Evolutionary conservation across 2,113 vertebrate species (phyloP), one percentile per base, ranked within the genome.

Genomic region (Falcunculus frontatus): DNA sequence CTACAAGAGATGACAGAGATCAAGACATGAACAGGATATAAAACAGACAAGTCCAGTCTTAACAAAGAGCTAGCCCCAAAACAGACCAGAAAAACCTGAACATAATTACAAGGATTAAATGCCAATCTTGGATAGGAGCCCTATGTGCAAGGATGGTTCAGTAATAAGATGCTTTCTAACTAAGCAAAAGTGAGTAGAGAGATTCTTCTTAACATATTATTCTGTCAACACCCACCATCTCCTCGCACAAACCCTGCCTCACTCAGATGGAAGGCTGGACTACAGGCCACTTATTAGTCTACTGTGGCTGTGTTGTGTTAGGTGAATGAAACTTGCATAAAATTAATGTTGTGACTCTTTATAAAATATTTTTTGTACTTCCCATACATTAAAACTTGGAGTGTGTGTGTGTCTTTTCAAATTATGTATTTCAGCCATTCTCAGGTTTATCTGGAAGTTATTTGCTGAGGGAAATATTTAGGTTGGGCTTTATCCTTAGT

Each of bases 391-490:
- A 63, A 82, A 75, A 72, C 14, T 21, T 55, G 23, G 4, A 5
- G 7, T 12, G 20, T 11, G 7, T 13, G 6, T 13, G 6, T 64
- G 11, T 9, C 29, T 76, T 46, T 25, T 68, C 3, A 6, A 78
- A 55, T 57, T 0, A 0, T n/a, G 1, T 35, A 39, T 84, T 69
- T 65, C 35, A 70, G 46, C 23, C 11, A n/a, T 65, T 93, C 33
- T 73, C 21, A 44, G 42, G 27, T 49, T 47, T 65, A 18, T 57
- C 67, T 76, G 35, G 41, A 52, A 80, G 50, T 22, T 15, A 59
- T 37, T 83, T 90, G 25, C 56, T 59, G 14, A 1, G 2, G 57
- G 35, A 94, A n/a, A 64, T 75, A 68, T 50, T 88, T 84, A 81
- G 56, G 44, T 32, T 78, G 29, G 56, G 18, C 29, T 94, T 84